Percentiles rank a stretch among this genome's conserved stretches.
These are phyloP conservation scores for Oryctes rhinoceros DNA, from an alignment of 1,140 invertebrate genomes.

Conservation along the genomic window DNA sequence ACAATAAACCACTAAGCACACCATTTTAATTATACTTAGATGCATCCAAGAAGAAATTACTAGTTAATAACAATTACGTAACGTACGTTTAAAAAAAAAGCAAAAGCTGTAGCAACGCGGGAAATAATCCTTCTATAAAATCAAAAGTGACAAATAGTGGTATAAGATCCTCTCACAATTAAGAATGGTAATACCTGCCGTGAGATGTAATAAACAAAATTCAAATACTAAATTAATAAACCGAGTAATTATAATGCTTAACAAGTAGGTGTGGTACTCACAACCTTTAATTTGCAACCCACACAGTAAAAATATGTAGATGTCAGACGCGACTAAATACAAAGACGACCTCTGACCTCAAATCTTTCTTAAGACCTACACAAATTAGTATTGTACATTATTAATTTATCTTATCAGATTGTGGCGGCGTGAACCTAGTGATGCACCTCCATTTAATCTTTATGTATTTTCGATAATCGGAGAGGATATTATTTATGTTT, in stretches of 20 bases:
- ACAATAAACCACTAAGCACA: too few relatives aligned
- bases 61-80: too few relatives aligned
- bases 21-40: too few relatives aligned
- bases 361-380: slow-evolving; percentile 37
- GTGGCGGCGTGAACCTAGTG: neutral
- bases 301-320: slow-evolving; percentile 39
- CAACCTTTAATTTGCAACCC: slow-evolving; percentile 41
- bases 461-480: neutral
- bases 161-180: neutral
- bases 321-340: slow-evolving; percentile 37
- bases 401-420: slow-evolving; percentile 42
- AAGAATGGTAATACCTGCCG: slow-evolving; percentile 23
- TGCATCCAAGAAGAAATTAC: too few relatives aligned
- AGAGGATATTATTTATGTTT: slow-evolving; percentile 18
- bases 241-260: slow-evolving; percentile 40
- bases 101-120: too few relatives aligned
- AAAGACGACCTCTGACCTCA: slow-evolving; percentile 41
- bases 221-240: slow-evolving; percentile 41
- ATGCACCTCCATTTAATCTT: slow-evolving; percentile 15
- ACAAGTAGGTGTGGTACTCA: slow-evolving; percentile 41
- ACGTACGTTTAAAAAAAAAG: too few relatives aligned
- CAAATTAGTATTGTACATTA: slow-evolving; percentile 39
- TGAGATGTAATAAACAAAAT: slow-evolving; percentile 33
- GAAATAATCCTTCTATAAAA: too few relatives aligned
- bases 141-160: neutral